Evolutionary conservation across 2,888 invertebrate genomes (phyloP).

Genomic region (Macropis europaea): DNA sequence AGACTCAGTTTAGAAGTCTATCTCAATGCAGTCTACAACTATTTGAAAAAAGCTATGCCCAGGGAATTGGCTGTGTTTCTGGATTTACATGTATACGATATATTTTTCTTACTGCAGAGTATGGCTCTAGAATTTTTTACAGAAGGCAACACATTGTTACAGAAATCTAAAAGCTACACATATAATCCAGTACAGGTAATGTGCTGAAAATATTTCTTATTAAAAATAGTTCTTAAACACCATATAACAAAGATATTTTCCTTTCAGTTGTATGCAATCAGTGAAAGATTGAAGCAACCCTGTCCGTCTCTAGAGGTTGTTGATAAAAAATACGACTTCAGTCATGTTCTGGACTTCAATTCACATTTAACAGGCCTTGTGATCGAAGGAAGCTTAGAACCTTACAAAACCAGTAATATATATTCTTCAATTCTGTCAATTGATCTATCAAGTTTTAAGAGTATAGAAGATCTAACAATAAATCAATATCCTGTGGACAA

Average conservation of each 20-base stretch:
- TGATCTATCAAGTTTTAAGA: conserved; percentile 92
- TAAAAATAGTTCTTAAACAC: background rate
- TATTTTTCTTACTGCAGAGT: conserved; percentile 91
- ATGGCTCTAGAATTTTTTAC: conserved; percentile 89
- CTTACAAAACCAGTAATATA: conserved; percentile 91
- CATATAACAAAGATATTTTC: background rate
- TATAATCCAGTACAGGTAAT: conserved; percentile 90
- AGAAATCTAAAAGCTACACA: conserved; percentile 84
- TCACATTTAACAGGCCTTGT: conserved; percentile 86
- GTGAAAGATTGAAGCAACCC: conserved; percentile 91
- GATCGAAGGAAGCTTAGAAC: conserved; percentile 85
- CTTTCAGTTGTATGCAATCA: conserved; percentile 91
- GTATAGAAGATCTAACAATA: conserved; percentile 86
- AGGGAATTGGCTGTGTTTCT: conserved; percentile 91
- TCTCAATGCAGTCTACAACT: conserved; percentile 87
- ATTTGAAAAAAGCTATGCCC: conserved; percentile 90
- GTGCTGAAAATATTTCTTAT: background rate
- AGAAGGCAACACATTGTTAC: conserved; percentile 87
- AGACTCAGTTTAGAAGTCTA: conserved; percentile 90
- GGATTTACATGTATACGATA: conserved; percentile 94
- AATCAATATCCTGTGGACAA: conserved; percentile 86
- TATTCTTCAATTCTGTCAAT: conserved; percentile 89
- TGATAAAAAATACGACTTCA: conserved; percentile 92
- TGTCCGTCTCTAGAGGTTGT: conserved; percentile 90
- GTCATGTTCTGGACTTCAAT: conserved; percentile 94